These are phyloP conservation scores for Monarcha castaneiventris DNA, from an alignment of 2,113 vertebrate species.

Conservation along the genomic window DNA sequence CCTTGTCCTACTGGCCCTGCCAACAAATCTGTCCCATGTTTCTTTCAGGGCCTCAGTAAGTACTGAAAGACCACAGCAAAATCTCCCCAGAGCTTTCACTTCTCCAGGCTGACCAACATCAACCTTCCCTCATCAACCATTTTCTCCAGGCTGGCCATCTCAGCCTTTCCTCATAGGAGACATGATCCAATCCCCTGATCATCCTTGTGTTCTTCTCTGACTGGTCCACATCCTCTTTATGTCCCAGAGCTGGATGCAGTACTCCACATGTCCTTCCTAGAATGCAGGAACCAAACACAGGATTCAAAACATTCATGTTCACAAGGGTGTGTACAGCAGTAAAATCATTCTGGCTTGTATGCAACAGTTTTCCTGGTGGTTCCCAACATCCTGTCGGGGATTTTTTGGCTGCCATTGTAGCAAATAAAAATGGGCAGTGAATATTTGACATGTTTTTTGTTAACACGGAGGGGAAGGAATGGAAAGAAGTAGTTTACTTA, in stretches of 20 bases:
- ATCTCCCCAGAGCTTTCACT: neutral
- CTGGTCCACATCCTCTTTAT: fast-evolving
- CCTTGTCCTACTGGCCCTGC: neutral
- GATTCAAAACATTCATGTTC: neutral
- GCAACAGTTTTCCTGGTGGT: neutral
- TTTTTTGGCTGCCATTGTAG: neutral
- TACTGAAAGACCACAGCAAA: neutral
- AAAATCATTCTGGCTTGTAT: neutral
- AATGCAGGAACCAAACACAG: neutral
- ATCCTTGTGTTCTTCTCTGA: neutral
- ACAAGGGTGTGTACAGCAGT: neutral
- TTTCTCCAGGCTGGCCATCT: neutral
- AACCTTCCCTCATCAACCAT: neutral
- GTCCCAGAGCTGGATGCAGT: neutral
- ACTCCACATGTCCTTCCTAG: neutral
- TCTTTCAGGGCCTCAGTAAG: neutral
- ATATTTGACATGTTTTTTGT: neutral
- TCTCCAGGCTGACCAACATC: neutral
- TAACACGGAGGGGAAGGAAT: neutral
- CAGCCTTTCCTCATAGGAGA: neutral
- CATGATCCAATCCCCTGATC: neutral
- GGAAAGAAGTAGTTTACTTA: constrained; percentile 4
- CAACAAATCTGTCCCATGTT: neutral
- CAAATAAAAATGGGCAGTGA: neutral
- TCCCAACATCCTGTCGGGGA: neutral